phyloP scores from a whole-genome alignment of 1,140 invertebrate species.

The Akabosia matsudoensis region DNA sequence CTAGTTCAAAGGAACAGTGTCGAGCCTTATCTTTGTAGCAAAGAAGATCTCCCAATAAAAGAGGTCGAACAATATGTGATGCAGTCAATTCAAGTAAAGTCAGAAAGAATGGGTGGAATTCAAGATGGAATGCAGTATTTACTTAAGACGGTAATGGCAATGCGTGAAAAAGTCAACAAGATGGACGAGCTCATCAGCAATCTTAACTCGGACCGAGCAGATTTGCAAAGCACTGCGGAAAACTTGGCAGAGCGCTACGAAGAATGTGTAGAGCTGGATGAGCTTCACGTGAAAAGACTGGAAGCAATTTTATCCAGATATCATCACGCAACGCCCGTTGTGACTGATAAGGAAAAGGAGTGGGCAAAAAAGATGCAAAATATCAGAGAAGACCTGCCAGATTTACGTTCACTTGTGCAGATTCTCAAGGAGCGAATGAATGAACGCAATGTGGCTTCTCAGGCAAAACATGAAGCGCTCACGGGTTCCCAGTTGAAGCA shows the following conservation, averaged over 20 bases:
- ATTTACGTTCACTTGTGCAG: background rate
- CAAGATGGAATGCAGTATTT: conserved; percentile 20
- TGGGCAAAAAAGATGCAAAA: background rate
- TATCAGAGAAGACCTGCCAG: background rate
- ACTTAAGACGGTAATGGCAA: background rate
- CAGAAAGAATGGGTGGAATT: background rate
- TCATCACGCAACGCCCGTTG: background rate
- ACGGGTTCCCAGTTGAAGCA: background rate
- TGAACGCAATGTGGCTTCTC: background rate
- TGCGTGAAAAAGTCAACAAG: conserved; percentile 1
- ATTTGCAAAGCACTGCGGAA: background rate
- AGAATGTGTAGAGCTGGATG: conserved; percentile 8
- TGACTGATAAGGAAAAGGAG: conserved; percentile 11
- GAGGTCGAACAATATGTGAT: conserved; percentile 3
- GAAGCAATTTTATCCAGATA: background rate
- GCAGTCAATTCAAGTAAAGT: background rate
- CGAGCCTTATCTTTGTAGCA: conserved; percentile 15
- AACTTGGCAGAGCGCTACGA: background rate
- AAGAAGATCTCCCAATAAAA: conserved; percentile 1
- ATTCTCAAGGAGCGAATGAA: background rate
- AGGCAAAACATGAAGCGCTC: background rate
- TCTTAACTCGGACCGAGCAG: background rate
- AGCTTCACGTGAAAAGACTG: background rate
- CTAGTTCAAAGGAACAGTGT: background rate
- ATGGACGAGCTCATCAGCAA: background rate